Evolutionary conservation across 1,140 invertebrate species (phyloP), one percentile per base, ranked within the genome.

Genomic region (Drosophila funebris): DNA sequence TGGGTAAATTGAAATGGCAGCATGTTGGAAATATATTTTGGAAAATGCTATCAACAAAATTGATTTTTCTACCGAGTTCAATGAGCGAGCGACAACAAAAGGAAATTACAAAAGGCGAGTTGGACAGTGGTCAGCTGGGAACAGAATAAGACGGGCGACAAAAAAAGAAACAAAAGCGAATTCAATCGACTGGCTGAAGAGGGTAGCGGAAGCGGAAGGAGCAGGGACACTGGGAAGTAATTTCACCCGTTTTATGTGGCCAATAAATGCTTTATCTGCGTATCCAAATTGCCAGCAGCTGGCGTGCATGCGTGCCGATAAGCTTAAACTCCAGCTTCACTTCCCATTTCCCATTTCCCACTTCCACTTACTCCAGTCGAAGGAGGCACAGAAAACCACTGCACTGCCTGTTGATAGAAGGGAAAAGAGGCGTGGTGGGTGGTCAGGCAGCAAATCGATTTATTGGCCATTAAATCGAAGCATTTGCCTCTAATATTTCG

Each of bases 261-360:
- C 82, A 85, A 85, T 85, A 87, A 85, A 85, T 85, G 82, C 76
- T 85, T 85, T 85, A 85, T 85, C 82, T 85, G 72, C 71, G 82
- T 75, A 85, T 72, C 82, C 82, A 87, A 85, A 85, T 85, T 82
- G 78, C 74, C 71, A 60, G 66, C 82, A 85, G 82, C 82, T 87
- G 83, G 33, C 83, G 78, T 88, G 83, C 74, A 88, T 82, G 82
- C 82, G 67, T 88, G 83, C 78, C 83, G 83, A 85, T 85, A 85
- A 87, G 82, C 77, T 46, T 27, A 31, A 58, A 36, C 53, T 61
- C 33, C 29, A 16, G 36, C 24, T 37, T 6, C 36, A 29, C 5
- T 8, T 46, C 4, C 43, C 20, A 14, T 14, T 14, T 3, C 41
- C 29, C 18, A 22, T 14, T 16, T 22, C 29, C 31, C 29, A 16